A percentile compares a stretch with the other conserved stretches of the same genome.
Evolutionary conservation across 2,888 invertebrate species (phyloP).

Genomic region (Auanema sp.): DNA sequence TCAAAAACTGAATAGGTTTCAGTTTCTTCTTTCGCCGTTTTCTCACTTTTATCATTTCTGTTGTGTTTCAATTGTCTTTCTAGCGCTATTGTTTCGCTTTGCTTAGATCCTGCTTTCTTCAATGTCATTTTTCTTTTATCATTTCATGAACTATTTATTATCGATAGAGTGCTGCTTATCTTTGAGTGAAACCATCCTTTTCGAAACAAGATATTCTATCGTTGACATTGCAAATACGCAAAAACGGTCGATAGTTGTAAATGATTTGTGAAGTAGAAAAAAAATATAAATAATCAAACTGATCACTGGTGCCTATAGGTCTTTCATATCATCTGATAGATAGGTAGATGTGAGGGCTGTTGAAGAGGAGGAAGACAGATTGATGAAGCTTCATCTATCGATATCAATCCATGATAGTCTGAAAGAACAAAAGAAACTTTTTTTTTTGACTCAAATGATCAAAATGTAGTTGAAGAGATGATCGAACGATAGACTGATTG

Average conservation of each 20-base stretch:
- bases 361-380: too few relatives aligned
- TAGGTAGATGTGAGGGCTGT: too few relatives aligned
- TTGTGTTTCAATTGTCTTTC: neutral
- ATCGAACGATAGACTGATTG: too few relatives aligned
- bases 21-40: neutral
- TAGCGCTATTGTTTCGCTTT: too few relatives aligned
- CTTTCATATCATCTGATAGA: neutral
- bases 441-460: neutral
- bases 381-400: neutral
- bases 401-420: neutral
- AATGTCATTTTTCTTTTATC: too few relatives aligned
- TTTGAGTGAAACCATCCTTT: too few relatives aligned
- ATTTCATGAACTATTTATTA: too few relatives aligned
- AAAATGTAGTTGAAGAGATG: too few relatives aligned
- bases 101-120: neutral
- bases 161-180: too few relatives aligned
- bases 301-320: neutral
- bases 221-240: too few relatives aligned
- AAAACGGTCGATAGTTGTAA: neutral
- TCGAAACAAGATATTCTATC: too few relatives aligned
- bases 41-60: slow-evolving; percentile 3
- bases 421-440: slow-evolving; percentile 1
- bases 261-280: too few relatives aligned
- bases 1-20: neutral
- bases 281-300: neutral